Evolutionary conservation across 1,140 invertebrate species (phyloP), one percentile per base, ranked within the genome.

Genomic region (Wiebesia pumilae): DNA sequence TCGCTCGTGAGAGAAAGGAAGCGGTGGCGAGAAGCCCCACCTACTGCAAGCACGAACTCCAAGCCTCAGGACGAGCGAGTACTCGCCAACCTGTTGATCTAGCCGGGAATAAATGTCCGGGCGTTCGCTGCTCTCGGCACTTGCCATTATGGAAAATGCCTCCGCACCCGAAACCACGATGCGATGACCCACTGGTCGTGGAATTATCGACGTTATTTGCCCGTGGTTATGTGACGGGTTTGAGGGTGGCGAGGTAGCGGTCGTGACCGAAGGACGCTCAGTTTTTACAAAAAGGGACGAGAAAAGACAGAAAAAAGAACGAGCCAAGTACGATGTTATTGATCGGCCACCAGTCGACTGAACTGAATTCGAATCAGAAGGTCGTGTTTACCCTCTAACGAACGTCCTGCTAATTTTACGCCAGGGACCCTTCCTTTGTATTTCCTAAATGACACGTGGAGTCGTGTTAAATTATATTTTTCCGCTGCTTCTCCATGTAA

Each of bases 1-100:
- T 65, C 6, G 16, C 33, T 12, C 24, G 3, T 54, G 0, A 51
- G 47, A 38, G 19, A 1, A 30, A 30, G n/a, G n/a, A 1, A 38
- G 35, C 19, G 33, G 24, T 3, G 35, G 3, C 4, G 16, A 16
- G 65, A 65, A 65, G 58, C 54, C 4, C 30, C 35, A 40, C 47
- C 58, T 81, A 33, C 43, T 27, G 24, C 58, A 62, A 62, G 27
- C 58, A 62, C 0, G 47, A 84, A 54, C 54, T 78, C 78, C 43
- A n/a, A 78, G 54, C 51, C 38, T 43, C 67, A 62, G 82, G 83
- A 85, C 79, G 79, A 87, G 67, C 81, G 81, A 80, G 73, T 75
- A 24, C 67, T n/a, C 84, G 75, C 27, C 89, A 90, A 91, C 90
- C 90, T 91, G 90, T 91, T 91, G 90, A 91, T 91, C 87, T 88